Evolutionary conservation across 2,797 vertebrate genomes (phyloP), one percentile per base, ranked within the genome.

Genomic region (Pachyuromys duprasi): DNA sequence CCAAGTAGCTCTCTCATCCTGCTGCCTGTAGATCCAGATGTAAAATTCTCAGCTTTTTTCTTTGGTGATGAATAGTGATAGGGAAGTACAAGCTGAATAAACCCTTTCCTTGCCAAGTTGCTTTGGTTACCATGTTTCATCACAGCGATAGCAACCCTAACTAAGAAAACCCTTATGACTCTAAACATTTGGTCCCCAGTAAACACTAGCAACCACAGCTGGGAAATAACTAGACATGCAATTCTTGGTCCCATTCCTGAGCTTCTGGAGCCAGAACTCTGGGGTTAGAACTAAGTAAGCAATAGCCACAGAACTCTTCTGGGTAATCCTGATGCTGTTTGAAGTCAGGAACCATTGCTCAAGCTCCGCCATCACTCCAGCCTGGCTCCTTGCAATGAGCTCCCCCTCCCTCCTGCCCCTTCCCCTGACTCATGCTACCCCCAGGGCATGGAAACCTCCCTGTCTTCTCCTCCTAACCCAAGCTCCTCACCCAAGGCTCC

Each of bases 301-400:
- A 2, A 8, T 1, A 8, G 76, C 36, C 75, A 8, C 26, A 78
- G 57, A 76, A 55, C 42, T 28, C 42, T 24, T 75, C 79, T 53
- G 0, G 11, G 49, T 3, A 9, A 70, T 4, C 65, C 49, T 57
- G 22, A n/a, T 28, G n/a, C 4, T 0, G 0, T 2, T 31, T 36
- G 14, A 22, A 8, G 18, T 15, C 7, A 13, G 74, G 45, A 8
- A 63, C 11, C 78, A 14, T 24, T 57, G 78, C 33, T 57, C 76
- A 45, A 80, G 53, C 17, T n/a, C 36, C 53, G 36, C 22, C 9
- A 20, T 9, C 4, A 31, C 31, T 39, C 13, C 36, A 15, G 49
- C 31, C 88, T 55, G 18, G 22, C 49, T 70, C 49, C n/a, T 28
- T 0, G 0, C 8, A 63, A 31, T 6, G n/a, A 63, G 42, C 24